Base-by-base conservation (phyloP, 2,888 invertebrate genomes). In the Luffia ferchaultella region DNA sequence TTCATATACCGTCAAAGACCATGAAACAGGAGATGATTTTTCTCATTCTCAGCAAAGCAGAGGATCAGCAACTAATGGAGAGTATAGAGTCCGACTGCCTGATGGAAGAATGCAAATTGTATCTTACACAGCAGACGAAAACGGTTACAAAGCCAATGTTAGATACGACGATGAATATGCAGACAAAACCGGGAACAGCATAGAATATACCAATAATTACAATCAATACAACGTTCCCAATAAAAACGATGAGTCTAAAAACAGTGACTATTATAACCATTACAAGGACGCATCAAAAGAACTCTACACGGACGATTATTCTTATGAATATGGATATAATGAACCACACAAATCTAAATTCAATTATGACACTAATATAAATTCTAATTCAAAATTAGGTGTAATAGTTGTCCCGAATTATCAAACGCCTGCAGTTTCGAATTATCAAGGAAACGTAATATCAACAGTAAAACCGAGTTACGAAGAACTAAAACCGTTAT, bases 21-120 rank as follows among this genome's bases (percentile, higher is more conserved):
- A 79, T 16, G 70, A 85, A 53, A 87, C 87, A 0, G 90, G 90
- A 0, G 89, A 90, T 52, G 89, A 90, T 61, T 90, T 89, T 69
- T 90, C 89, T 0, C 90, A 90, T 59, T 78, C 82, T 1, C 89
- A 90, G 62, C 82, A 85, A 7, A 87, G 88, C 62, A 85, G 82
- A 55, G 87, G 89, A 2, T 84, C 86, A 16, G 86, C 86, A 0
- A 89, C 89, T 5, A 87, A 87, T 53, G 90, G 90, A 1, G 88
- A 89, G 64, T 90, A 90, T 70, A 71, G 89, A 50, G 89, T 90
- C 56, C 86, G 87, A 68, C 76, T 90, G 46, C 90, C 90, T 0
- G 90, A 90, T 59, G 90, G 90, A 0, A 72, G 89, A 49, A 75
- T 86, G 62, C 89, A 90, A 63, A 86, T 88, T 12, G 89, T 89